Conservation (phyloP, 2,797 vertebrate genomes). For the Rhodeus uyekii region DNA sequence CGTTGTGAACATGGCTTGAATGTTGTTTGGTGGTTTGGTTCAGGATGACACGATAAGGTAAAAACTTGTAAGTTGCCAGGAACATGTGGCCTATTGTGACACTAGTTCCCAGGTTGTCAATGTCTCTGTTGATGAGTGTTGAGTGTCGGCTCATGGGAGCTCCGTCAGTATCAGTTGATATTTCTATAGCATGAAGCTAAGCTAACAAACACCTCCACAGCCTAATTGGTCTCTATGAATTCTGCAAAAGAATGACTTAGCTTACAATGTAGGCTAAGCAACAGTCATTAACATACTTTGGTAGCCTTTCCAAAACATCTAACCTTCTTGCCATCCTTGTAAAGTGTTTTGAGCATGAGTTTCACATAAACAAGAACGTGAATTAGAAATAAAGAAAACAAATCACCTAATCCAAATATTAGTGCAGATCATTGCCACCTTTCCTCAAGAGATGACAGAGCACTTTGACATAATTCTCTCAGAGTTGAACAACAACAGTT, state of each 20-base stretch:
- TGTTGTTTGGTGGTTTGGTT: conserved; percentile 22
- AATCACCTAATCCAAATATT: neutral
- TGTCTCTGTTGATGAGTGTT: neutral
- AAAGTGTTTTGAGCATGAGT: neutral
- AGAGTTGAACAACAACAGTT: neutral
- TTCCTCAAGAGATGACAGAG: conserved; percentile 9
- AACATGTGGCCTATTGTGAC: neutral
- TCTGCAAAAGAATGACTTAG: neutral
- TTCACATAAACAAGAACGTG: neutral
- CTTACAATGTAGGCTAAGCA: neutral
- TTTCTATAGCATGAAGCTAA: conserved; percentile 17
- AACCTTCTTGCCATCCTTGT: too few relatives aligned
- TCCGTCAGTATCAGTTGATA: conserved; percentile 9
- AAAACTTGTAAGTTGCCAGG: neutral
- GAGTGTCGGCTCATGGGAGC: conserved; percentile 5
- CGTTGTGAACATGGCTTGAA: conserved; percentile 29
- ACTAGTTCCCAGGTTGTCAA: neutral
- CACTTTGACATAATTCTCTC: neutral
- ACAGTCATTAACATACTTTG: neutral
- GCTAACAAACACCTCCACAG: conserved; percentile 16
- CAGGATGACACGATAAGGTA: conserved; percentile 24
- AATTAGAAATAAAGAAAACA: neutral
- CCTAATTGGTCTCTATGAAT: neutral
- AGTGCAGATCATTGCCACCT: neutral
- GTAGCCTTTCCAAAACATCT: neutral